Percentiles rank a stretch among this genome's conserved stretches.
Conservation (phyloP, 2,888 invertebrate species). For the Chorisops tibialis region DNA sequence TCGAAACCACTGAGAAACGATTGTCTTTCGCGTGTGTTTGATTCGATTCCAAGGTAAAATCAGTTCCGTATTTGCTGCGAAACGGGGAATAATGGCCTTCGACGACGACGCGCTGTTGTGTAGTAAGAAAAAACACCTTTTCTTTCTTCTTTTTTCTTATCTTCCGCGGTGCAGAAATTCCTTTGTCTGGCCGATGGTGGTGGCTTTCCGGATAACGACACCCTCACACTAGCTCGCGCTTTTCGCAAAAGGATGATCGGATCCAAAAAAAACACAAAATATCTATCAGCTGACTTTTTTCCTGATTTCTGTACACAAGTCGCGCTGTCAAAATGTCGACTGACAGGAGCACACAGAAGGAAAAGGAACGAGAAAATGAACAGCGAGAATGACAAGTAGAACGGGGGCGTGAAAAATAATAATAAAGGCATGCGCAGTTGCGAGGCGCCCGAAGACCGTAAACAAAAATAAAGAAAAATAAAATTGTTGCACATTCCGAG, state of each 20-base stretch:
- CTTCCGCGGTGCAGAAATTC: slow-evolving; percentile 10
- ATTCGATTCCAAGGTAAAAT: slow-evolving; percentile 13
- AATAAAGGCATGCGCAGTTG: slow-evolving; percentile 20
- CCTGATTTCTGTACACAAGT: slow-evolving; percentile 5
- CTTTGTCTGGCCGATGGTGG: slow-evolving; percentile 13
- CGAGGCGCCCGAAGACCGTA: slow-evolving; percentile 7
- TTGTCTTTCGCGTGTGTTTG: neutral
- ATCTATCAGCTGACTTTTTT: slow-evolving; percentile 20
- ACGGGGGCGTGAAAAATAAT: neutral
- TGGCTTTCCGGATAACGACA: neutral
- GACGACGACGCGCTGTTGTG: neutral
- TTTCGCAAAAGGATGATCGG: neutral
- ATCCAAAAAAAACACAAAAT: slow-evolving; percentile 7
- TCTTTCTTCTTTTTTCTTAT: slow-evolving; percentile 16
- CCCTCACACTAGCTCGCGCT: neutral
- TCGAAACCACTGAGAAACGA: neutral
- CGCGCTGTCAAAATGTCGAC: slow-evolving; percentile 12
- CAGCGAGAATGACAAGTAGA: neutral
- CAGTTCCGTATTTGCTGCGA: neutral
- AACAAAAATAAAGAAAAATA: slow-evolving; percentile 10
- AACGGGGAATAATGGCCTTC: neutral
- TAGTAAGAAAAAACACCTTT: neutral
- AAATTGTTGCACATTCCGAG: slow-evolving; percentile 3
- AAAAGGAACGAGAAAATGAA: neutral
- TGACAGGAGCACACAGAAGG: slow-evolving; percentile 12